Evolutionary conservation across 1,140 invertebrate species (phyloP), one percentile per base, ranked within the genome.

Genomic region (Monomorium pharaonis): DNA sequence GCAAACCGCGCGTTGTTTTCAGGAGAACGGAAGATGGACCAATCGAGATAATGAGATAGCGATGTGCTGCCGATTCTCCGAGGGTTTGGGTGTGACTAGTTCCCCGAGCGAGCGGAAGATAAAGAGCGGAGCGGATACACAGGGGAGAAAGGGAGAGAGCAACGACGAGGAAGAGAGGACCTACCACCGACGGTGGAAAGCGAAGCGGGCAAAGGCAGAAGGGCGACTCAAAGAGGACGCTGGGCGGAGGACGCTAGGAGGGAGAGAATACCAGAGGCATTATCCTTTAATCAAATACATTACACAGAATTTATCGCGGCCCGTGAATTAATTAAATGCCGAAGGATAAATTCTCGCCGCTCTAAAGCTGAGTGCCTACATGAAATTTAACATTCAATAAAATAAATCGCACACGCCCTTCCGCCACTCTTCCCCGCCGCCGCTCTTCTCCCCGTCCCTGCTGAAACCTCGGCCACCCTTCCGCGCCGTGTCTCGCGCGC

Each of bases 251-350:
- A 65, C 27, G 56, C 74, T n/a, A 47, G 86, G 75, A 33, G 86
- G 63, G 56, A 60, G 83, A 67, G 88, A 93, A 92, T 91, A 92
- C 91, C 91, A 87, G 90, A 92, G 92, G 94, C 93, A 95, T 95
- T 95, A 94, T 95, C 94, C 94, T 94, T 94, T 94, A 94, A 94
- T 94, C 94, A 95, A 95, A 95, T 94, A 94, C 94, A 94, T 95
- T 94, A 94, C 92, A 88, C 92, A 94, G 94, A 95, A 95, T 94
- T 95, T 95, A 95, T 95, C 93, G 94, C 92, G 90, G 90, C 89
- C 92, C 91, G 93, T 92, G 93, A 94, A 95, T 94, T 95, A 95
- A 95, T 95, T 95, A 94, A 95, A 95, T 94, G 94, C 94, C 94
- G 92, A 95, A 95, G 94, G 93, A 94, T 94, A 93, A 94, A 94